Evolutionary conservation across 2,888 invertebrate species (phyloP), one percentile per base, ranked within the genome.

Genomic region (Drosophila ochracea): DNA sequence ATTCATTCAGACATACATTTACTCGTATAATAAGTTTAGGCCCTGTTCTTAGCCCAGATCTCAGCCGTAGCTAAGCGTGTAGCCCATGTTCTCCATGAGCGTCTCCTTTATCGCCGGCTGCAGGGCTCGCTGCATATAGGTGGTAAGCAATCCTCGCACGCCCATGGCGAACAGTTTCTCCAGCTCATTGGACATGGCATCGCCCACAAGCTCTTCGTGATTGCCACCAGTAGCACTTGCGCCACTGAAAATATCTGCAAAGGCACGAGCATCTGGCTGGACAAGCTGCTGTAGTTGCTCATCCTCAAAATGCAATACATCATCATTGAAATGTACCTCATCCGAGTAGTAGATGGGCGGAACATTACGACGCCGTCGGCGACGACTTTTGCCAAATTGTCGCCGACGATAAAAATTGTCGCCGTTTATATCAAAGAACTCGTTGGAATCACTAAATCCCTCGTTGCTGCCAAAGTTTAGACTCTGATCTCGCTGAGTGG

Each of bases 81-180:
- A 97, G 9, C 97, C 97, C 96, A 97, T 96, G 91, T 97, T 97
- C 76, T 96, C 95, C 97, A 97, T 97, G 37, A 97, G 94, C 1
- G 97, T 97, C 90, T 97, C 97, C 91, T 97, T 97, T 65, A 97
- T 97, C 47, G 97, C 97, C 11, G 97, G 97, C 87, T 97, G 97
- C 58, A 97, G 92, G 86, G 97, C 96, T 79, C 96, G 96, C 91
- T 97, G 97, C 96, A 97, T 97, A 85, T 97, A 97, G 33, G 96
- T 96, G 0, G 97, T 97, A 52, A 97, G 92, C 54, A 97, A 94
- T 21, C 97, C 96, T 80, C 97, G 94, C 53, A 97, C 96, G n/a
- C 97, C 97, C 92, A 96, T 96, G 0, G 97, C 95, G 86, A 97
- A 97, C 53, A 97, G 96, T 81, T 97, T 97, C 90, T 97, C 97